Evolutionary conservation across 1,140 invertebrate genomes (phyloP).

Genomic region (Choristoneura fumiferana): DNA sequence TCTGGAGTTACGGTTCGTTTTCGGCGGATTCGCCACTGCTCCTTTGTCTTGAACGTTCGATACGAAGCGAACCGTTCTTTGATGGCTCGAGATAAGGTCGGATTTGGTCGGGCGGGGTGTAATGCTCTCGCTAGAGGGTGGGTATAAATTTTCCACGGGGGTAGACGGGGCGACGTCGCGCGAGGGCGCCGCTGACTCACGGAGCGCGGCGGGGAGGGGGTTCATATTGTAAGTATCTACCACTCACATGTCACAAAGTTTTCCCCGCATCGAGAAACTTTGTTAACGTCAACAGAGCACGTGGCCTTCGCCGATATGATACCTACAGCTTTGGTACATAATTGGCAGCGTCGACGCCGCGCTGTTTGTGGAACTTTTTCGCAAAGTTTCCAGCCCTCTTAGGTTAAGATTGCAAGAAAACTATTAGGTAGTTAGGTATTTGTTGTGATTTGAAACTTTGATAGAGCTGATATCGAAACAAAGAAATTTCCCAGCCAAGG

Average conservation of each 20-base stretch:
- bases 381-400: not conserved
- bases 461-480: not conserved
- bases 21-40: conserved; percentile 64
- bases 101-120: conserved; percentile 37
- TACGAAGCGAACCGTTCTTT: conserved; percentile 45
- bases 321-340: conserved; percentile 61
- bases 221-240: conserved; percentile 75
- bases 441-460: not conserved
- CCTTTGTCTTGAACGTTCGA: conserved; percentile 60
- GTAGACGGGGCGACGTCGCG: conserved; percentile 73
- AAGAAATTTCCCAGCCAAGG: conserved; percentile 2
- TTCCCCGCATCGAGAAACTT: conserved; percentile 75
- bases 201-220: conserved; percentile 28
- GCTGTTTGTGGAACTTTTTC: conserved; percentile 25
- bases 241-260: conserved; percentile 77
- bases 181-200: conserved; percentile 74
- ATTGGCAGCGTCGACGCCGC: conserved; percentile 43
- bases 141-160: conserved; percentile 77
- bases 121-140: conserved; percentile 72
- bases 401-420: conserved; percentile 2
- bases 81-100: conserved; percentile 46
- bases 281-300: conserved; percentile 76
- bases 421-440: not conserved
- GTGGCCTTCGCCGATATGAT: conserved; percentile 65
- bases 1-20: conserved; percentile 73